Evolutionary conservation across 2,797 vertebrate species (phyloP).

Genomic region (Clamator glandarius): DNA sequence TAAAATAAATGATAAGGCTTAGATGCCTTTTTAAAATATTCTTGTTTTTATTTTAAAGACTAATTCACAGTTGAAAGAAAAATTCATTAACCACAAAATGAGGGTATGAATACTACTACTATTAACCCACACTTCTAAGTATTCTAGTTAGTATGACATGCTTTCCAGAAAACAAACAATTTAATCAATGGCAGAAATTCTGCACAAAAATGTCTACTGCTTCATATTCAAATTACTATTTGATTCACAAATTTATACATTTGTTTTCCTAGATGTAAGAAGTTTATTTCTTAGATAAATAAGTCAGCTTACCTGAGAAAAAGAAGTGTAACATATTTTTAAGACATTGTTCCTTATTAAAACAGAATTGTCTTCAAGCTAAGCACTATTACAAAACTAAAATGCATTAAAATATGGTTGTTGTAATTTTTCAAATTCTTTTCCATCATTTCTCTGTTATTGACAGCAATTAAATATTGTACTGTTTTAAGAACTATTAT

Average conservation of each 20-base stretch:
- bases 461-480: background rate
- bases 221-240: background rate
- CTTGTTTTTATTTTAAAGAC: background rate
- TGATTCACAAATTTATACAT: background rate
- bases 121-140: background rate
- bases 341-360: background rate
- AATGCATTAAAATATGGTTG: background rate
- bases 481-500: background rate
- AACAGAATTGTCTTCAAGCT: background rate
- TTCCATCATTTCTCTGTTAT: background rate
- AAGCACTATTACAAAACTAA: background rate
- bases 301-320: background rate
- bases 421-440: background rate
- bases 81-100: background rate
- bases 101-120: background rate
- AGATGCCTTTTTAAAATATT: background rate
- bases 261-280: constrained; percentile 8
- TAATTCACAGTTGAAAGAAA: background rate
- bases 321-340: background rate
- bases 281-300: background rate
- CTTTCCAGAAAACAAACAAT: background rate
- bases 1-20: background rate
- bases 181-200: background rate
- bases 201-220: background rate
- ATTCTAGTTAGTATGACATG: background rate